Evolutionary conservation across 2,113 vertebrate species (phyloP), one percentile per base, ranked within the genome.

Genomic region (Pterocles orientalis): DNA sequence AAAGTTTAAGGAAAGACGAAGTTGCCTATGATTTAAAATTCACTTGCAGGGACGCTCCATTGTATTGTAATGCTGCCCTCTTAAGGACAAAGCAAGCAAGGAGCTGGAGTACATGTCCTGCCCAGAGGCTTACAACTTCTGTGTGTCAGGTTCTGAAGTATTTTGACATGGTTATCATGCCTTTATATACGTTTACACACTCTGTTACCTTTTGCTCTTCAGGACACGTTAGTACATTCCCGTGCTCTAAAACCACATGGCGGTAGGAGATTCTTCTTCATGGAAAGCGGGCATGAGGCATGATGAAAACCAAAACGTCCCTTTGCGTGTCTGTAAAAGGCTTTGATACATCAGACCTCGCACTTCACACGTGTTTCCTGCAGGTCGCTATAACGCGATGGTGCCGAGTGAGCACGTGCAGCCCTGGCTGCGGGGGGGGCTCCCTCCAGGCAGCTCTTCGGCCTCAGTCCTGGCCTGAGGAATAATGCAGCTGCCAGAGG

Each of bases 1-100:
- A 1, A 68, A 83, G 43, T 50, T 48, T 60, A 53, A 47, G 58
- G 16, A 12, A 69, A 73, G n/a, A 21, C 9, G 1, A 18, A 41
- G n/a, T 26, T 2, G 18, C 57, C 1, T 4, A 31, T 1, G n/a
- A 25, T 16, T 45, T 48, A 6, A 72, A 33, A 48, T 23, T 21
- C 13, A 71, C 17, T n/a, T 5, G 0, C 28, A 84, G 69, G 21
- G 51, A 86, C 39, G 56, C 18, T 94, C 41, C 80, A 86, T 12
- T 26, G 80, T 20, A 95, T 47, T n/a, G 83, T 96, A 86, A 88
- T 97, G 95, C 97, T 98, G 97, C 97, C 98, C 97, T 88, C 97
- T 97, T 94, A 86, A 80, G 98, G 97, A 80, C 45, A 80, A 43
- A 69, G 58, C n/a, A 47, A 57, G 62, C 0, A 0, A 83, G 19